These are phyloP conservation scores for Zoanthus sociatus DNA, from an alignment of 92 coral and sea anemone genomes.

Conservation along the genomic window DNA sequence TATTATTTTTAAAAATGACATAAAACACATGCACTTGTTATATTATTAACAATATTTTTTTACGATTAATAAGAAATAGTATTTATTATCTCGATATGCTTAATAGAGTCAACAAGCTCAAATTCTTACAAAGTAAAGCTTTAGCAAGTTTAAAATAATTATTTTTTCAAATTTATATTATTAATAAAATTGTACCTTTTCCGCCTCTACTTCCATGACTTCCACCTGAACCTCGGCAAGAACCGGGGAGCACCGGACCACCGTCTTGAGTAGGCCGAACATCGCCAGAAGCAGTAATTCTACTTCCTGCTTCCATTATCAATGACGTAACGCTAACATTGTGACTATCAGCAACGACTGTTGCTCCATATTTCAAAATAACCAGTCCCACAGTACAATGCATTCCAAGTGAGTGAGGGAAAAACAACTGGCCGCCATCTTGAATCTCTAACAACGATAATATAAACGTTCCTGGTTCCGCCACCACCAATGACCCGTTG, in stretches of 20 bases:
- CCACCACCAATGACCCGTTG: conserved; percentile 53
- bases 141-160: too few relatives aligned
- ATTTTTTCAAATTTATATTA: background rate
- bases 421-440: conserved; percentile 65
- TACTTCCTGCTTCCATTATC: conserved; percentile 69
- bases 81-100: too few relatives aligned
- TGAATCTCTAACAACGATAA: conserved; percentile 68
- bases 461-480: conserved; percentile 57
- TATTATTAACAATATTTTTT: background rate
- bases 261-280: conserved; percentile 58
- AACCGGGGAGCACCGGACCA: conserved; percentile 43
- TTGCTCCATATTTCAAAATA: conserved; percentile 70
- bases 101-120: background rate
- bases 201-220: conserved; percentile 75
- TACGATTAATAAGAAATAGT: too few relatives aligned
- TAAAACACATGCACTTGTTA: too few relatives aligned
- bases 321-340: conserved; percentile 67
- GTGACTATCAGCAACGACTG: conserved; percentile 61
- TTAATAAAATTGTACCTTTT: conserved; percentile 20
- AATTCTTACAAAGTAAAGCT: background rate
- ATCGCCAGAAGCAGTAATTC: conserved; percentile 63
- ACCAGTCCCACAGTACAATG: conserved; percentile 59
- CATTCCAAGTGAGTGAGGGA: conserved; percentile 66
- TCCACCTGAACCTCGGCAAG: conserved; percentile 71
- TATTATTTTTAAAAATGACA: too few relatives aligned